Percentiles rank a stretch among this genome's conserved stretches.
phyloP scores from a whole-genome alignment of 2,888 invertebrate species.

The Dasypogon diadema region DNA sequence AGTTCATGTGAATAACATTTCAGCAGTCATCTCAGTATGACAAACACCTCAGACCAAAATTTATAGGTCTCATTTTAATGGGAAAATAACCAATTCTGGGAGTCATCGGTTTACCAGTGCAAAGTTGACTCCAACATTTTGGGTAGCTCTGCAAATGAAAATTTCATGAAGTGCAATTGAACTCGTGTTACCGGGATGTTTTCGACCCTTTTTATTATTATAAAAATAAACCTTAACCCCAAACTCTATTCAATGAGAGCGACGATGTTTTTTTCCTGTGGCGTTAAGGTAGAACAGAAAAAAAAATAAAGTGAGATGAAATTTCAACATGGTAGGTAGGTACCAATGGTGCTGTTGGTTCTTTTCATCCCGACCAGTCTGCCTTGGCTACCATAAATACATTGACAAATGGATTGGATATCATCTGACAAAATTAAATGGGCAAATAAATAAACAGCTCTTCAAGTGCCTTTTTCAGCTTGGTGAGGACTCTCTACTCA shows the following conservation, averaged over 20 bases:
- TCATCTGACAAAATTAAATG: conserved; percentile 56
- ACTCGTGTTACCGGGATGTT: neutral
- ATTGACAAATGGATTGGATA: conserved; percentile 57
- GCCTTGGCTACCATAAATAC: conserved; percentile 52
- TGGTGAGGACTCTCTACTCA: conserved; percentile 21
- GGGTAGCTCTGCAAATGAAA: neutral
- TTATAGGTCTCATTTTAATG: conserved; percentile 27
- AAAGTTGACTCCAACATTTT: neutral
- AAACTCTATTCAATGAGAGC: neutral
- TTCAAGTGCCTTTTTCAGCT: conserved; percentile 20
- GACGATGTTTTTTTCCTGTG: neutral
- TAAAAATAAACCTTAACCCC: neutral
- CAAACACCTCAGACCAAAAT: neutral
- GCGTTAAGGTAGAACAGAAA: neutral
- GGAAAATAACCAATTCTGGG: conserved; percentile 6
- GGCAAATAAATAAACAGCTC: conserved; percentile 53
- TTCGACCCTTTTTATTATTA: conserved; percentile 1
- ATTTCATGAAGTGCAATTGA: conserved; percentile 28
- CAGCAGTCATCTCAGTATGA: neutral
- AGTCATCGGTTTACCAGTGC: neutral
- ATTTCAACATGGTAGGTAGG: conserved; percentile 17
- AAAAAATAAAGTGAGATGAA: conserved; percentile 27
- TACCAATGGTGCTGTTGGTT: neutral
- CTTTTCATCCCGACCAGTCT: neutral
- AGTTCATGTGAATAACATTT: neutral